Conservation (phyloP, 2,797 vertebrate species). For the Brachyalestes nurse region DNA sequence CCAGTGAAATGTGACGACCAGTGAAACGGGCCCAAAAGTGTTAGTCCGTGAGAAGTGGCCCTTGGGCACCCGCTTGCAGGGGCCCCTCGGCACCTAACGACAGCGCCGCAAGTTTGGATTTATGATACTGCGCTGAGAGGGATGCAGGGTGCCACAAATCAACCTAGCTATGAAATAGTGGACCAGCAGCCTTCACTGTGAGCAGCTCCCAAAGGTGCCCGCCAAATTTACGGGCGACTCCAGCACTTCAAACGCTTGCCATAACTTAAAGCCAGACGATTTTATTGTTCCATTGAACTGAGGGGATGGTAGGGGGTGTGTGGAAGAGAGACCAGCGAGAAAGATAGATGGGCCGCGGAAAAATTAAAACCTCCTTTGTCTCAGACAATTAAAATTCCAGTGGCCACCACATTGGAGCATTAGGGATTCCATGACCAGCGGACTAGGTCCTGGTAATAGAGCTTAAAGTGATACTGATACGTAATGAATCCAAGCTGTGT, state of each 20-base stretch:
- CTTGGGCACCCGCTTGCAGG: slow-evolving; percentile 42
- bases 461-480: slow-evolving; percentile 62
- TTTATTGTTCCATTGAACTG: slow-evolving; percentile 88
- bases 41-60: slow-evolving; percentile 57
- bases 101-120: slow-evolving; percentile 80
- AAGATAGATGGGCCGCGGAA: slow-evolving; percentile 78
- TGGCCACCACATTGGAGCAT: slow-evolving; percentile 33
- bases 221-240: slow-evolving; percentile 93
- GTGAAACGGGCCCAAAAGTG: slow-evolving; percentile 57
- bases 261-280: slow-evolving; percentile 91
- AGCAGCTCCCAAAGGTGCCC: slow-evolving; percentile 86
- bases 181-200: slow-evolving; percentile 63
- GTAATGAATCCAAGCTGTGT: slow-evolving; percentile 62
- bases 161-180: slow-evolving; percentile 86
- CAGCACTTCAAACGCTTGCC: slow-evolving; percentile 91
- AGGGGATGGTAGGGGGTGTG: slow-evolving; percentile 68
- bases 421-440: slow-evolving; percentile 46
- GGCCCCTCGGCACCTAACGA: slow-evolving; percentile 58
- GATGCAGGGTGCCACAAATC: slow-evolving; percentile 90
- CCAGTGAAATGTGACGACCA: slow-evolving; percentile 53
- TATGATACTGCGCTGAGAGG: slow-evolving; percentile 86
- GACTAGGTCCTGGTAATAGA: slow-evolving; percentile 50
- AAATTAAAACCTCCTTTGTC: slow-evolving; percentile 75
- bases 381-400: slow-evolving; percentile 79
- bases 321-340: slow-evolving; percentile 53